Evolutionary conservation across 1,140 invertebrate species (phyloP).

Genomic region (Gonatopus flavifemur): DNA sequence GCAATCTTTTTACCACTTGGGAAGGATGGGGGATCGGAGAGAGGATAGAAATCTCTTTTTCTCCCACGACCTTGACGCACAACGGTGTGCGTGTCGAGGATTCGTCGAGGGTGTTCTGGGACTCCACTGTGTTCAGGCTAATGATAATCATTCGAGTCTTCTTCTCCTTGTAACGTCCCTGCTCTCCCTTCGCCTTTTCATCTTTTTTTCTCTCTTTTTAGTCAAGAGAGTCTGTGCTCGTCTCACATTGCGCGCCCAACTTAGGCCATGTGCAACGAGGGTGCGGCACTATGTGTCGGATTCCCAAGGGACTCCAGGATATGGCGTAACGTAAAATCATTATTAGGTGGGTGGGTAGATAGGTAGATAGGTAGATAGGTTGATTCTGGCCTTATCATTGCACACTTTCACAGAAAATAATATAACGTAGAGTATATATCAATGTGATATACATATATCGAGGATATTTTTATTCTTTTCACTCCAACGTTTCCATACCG

Average conservation of each 20-base stretch:
- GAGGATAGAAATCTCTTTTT: too few species aligned
- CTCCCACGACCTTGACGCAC: slow-evolving; percentile 20
- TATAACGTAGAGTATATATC: too few species aligned
- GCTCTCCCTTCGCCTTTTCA: slow-evolving; percentile 2
- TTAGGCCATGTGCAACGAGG: slow-evolving; percentile 58
- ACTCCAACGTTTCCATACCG: too few species aligned
- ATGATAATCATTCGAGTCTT: slow-evolving; percentile 55
- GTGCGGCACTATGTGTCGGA: slow-evolving; percentile 50
- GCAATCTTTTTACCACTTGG: slow-evolving; percentile 5
- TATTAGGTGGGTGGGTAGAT: slow-evolving; percentile 56
- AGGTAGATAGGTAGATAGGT: too few species aligned
- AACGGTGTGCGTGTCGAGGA: slow-evolving; percentile 22
- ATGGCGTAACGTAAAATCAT: slow-evolving; percentile 60
- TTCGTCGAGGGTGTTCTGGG: slow-evolving; percentile 32
- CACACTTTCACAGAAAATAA: slow-evolving; percentile 21
- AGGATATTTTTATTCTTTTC: too few species aligned
- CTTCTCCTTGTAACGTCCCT: slow-evolving; percentile 22
- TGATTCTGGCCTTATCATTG: too few species aligned
- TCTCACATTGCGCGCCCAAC: slow-evolving; percentile 12
- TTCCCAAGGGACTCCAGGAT: slow-evolving; percentile 54
- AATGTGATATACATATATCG: too few species aligned
- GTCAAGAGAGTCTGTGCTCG: background rate
- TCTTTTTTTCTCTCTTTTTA: slow-evolving; percentile 14
- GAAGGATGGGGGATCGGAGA: background rate
- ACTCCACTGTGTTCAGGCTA: slow-evolving; percentile 44